Evolutionary conservation across 2,888 invertebrate species (phyloP).

Genomic region (Zele albiditarsus): DNA sequence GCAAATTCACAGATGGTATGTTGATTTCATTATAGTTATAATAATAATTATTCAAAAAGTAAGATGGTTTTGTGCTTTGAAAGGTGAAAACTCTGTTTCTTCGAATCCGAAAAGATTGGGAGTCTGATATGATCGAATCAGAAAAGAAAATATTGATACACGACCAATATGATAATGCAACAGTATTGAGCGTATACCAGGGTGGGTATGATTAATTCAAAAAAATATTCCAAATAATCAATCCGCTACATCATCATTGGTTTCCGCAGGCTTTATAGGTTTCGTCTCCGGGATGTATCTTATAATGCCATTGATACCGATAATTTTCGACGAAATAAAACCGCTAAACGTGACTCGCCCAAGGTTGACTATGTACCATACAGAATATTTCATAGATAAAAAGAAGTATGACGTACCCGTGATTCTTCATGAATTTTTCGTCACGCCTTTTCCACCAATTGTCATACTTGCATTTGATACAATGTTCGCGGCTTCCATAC

Average conservation of each 20-base stretch:
- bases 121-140: not conserved
- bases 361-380: constrained; percentile 4
- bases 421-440: constrained; percentile 19
- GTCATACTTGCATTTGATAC: constrained; percentile 27
- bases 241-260: not conserved
- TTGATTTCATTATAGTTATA: not conserved
- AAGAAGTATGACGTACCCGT: constrained; percentile 23
- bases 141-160: constrained; percentile 6
- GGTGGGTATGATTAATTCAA: constrained; percentile 11
- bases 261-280: constrained; percentile 10
- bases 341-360: constrained; percentile 31
- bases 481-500: constrained; percentile 18
- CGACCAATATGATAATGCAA: not conserved
- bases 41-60: not conserved
- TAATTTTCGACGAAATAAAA: constrained; percentile 17
- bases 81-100: constrained; percentile 19
- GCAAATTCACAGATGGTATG: constrained; percentile 9
- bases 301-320: constrained; percentile 6
- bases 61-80: not conserved
- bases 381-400: constrained; percentile 34
- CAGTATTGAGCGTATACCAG: constrained; percentile 2
- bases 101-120: constrained; percentile 21
- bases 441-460: constrained; percentile 18
- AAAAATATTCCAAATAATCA: not conserved
- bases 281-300: not conserved